Conservation (phyloP, 1,140 invertebrate genomes). For the Diploscapter pachys region DNA sequence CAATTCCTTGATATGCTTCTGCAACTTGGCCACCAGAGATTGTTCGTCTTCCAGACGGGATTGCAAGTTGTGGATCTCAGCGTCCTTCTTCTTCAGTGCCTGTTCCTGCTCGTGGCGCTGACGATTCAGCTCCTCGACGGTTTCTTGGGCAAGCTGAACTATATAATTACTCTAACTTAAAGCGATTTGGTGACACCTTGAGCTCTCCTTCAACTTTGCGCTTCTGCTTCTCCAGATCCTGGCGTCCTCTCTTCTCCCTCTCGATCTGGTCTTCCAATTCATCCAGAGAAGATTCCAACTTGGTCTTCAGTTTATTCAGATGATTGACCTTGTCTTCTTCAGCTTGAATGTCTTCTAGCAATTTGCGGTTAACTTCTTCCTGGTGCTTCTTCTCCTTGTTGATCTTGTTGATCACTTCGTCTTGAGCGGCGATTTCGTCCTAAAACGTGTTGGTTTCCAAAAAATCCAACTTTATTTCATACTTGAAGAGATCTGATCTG, state of each 20-base stretch:
- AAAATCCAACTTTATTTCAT: too few species aligned
- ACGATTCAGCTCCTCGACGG: conserved; percentile 51
- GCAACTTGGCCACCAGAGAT: conserved; percentile 84
- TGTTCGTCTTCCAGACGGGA: conserved; percentile 95
- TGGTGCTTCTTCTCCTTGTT: conserved; percentile 98
- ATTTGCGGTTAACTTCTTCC: conserved; percentile 87
- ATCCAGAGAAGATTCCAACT: conserved; percentile 89
- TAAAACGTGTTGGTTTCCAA: conserved; percentile 57
- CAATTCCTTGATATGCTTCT: conserved; percentile 98
- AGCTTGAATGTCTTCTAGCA: conserved; percentile 88
- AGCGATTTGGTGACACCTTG: conserved; percentile 64
- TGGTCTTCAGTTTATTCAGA: conserved; percentile 94
- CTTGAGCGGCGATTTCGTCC: conserved; percentile 96
- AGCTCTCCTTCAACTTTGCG: conserved; percentile 90
- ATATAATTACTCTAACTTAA: not conserved
- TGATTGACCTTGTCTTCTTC: conserved; percentile 99
- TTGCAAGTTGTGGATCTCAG: conserved; percentile 42
- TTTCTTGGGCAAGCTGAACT: conserved; percentile 75
- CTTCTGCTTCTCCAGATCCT: conserved; percentile 95
- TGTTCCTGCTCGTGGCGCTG: conserved; percentile 51
- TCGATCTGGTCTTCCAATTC: conserved; percentile 93
- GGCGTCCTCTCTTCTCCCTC: conserved; percentile 94
- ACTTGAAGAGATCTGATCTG: conserved; percentile 88
- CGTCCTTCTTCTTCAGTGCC: conserved; percentile 53
- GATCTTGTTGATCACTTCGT: conserved; percentile 97